These are phyloP conservation scores for Agonopterix subpropinquella DNA, from an alignment of 2,888 invertebrate genomes.

Conservation along the genomic window DNA sequence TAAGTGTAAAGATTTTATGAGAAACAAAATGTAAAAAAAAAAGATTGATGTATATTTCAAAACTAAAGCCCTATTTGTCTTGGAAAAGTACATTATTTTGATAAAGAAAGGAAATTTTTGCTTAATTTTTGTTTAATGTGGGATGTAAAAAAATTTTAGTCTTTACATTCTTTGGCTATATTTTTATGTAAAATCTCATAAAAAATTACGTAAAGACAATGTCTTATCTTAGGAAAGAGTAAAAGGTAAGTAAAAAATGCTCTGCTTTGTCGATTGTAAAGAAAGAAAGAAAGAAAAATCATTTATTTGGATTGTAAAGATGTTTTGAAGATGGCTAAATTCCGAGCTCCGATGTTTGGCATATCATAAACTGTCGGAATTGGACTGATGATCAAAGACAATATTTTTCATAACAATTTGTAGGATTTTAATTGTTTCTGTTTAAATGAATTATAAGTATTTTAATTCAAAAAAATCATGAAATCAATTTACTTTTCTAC, in stretches of 20 bases:
- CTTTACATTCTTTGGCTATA: neutral
- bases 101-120: constrained; percentile 1
- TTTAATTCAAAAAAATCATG: no score
- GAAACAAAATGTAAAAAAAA: constrained; percentile 33
- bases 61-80: constrained; percentile 31
- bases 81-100: constrained; percentile 28
- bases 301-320: constrained; percentile 1
- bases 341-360: constrained; percentile 22
- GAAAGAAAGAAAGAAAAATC: no score
- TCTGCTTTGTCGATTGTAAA: neutral
- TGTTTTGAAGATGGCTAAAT: constrained; percentile 2
- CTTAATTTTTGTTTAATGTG: no score
- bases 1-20: constrained; percentile 61
- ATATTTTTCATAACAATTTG: constrained; percentile 29
- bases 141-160: no score
- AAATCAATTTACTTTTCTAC: no score
- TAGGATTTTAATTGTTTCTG: constrained; percentile 3
- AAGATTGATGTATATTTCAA: constrained; percentile 32
- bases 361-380: constrained; percentile 31
- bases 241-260: neutral
- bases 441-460: no score
- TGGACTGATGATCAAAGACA: constrained; percentile 44
- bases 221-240: constrained; percentile 19
- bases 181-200: constrained; percentile 26
- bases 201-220: constrained; percentile 39